Base-by-base conservation (phyloP, 92 coral and sea anemone genomes). In the Siderastrea siderea region DNA sequence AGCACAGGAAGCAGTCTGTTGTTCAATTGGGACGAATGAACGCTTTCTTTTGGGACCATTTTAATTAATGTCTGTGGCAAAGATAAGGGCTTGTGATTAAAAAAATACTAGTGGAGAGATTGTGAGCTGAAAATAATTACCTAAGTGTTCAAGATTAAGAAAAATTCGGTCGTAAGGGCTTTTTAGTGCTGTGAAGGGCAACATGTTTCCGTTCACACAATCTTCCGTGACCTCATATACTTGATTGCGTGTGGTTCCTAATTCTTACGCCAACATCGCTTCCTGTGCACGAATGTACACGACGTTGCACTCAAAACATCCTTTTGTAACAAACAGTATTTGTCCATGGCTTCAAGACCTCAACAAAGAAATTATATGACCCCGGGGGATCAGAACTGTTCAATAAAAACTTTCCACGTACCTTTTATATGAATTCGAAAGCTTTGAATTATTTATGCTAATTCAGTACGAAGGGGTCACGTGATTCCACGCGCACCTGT, bases 401-500 rank as follows among this genome's bases (percentile, higher is more conserved):
- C 88, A 88, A 87, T 88, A 52, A 64, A 50, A 77, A 52, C 50
- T 52, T 51, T 80, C 88, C 92, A 92, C 93, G 87, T 89, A 75
- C 58, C 5, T 43, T 71, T 79, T 84, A 54, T 14, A 62, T 61
- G 52, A 83, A 48, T 55, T 75, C 50, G 52, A 6, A 62, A 45
- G 84, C 5, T 2, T 58, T 77, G 48, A 77, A 77, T 77, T 52
- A 86, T 90, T 79, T 90, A 90, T 95, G 88, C 84, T 63, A 89
- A 87, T 86, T 8, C 71, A 83, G 77, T 79, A 46, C 53, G 60
- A 13, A 50, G 66, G 46, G 65, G 83, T 81, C 96, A 93, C 94
- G 96, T 93, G 96, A 88, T 78, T n/a, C 15, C 1, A 19, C 49
- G 83, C 88, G 92, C 96, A 93, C 98, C 96, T 93, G 98, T 92